phyloP scores from a whole-genome alignment of 2,888 invertebrate genomes.

The Hypolimnas misippus region DNA sequence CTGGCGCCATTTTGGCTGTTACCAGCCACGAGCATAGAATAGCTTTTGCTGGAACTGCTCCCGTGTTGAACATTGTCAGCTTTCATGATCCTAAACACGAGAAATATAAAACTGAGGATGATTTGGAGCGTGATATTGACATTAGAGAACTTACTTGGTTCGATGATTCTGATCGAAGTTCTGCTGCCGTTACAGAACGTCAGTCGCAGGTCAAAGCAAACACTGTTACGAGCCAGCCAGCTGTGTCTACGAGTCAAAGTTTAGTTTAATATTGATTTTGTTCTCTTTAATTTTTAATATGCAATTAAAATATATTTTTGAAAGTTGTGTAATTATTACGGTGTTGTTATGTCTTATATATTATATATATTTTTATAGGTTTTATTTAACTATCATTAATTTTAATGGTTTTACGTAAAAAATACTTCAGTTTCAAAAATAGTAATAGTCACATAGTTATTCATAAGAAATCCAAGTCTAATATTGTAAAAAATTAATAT shows the following conservation, averaged over 20 bases:
- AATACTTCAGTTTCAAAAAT: too few relatives aligned
- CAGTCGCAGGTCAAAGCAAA: conserved; percentile 21
- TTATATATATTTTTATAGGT: too few relatives aligned
- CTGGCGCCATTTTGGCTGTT: conserved; percentile 64
- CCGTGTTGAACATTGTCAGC: conserved; percentile 66
- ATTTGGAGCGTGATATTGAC: conserved; percentile 37
- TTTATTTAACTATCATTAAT: too few relatives aligned
- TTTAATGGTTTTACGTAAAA: too few relatives aligned
- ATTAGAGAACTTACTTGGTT: conserved; percentile 42
- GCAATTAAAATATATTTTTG: too few relatives aligned
- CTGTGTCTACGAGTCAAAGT: conserved; percentile 16
- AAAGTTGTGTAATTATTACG: too few relatives aligned
- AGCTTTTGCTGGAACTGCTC: conserved; percentile 72
- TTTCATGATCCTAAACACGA: conserved; percentile 77
- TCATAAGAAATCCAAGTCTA: too few relatives aligned
- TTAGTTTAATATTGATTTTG: neutral
- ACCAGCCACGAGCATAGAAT: conserved; percentile 68
- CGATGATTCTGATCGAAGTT: conserved; percentile 34
- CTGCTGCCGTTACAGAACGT: conserved; percentile 1
- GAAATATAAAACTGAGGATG: conserved; percentile 50
- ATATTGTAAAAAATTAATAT: too few relatives aligned
- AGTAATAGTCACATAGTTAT: too few relatives aligned
- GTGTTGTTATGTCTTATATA: too few relatives aligned
- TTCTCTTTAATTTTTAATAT: too few relatives aligned
- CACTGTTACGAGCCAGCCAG: conserved; percentile 26